Conservation (phyloP, 2,888 invertebrate genomes). For the Pedicia rivosa region DNA sequence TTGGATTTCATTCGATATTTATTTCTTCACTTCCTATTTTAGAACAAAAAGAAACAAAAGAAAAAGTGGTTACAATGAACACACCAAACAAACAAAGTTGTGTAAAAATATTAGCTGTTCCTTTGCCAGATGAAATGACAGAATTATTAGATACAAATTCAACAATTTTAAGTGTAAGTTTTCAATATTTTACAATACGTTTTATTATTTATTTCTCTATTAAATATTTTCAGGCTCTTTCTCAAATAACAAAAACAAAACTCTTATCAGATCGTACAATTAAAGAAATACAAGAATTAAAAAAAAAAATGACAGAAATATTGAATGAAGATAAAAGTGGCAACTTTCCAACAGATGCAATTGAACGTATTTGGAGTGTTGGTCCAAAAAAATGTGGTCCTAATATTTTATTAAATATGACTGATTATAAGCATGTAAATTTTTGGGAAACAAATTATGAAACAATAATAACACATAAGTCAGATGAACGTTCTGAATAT, state of each 20-base stretch:
- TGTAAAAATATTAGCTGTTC: conserved; percentile 58
- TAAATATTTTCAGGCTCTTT: conserved; percentile 16
- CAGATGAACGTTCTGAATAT: conserved; percentile 41
- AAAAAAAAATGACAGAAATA: conserved; percentile 13
- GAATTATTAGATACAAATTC: conserved; percentile 52
- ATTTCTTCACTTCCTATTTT: neutral
- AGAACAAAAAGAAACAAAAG: conserved; percentile 31
- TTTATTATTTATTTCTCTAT: neutral
- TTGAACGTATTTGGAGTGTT: conserved; percentile 74
- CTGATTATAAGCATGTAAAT: conserved; percentile 43
- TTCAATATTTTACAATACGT: too few species aligned
- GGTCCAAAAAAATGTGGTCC: conserved; percentile 81
- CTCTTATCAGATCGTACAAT: conserved; percentile 17
- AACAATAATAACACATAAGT: conserved; percentile 20
- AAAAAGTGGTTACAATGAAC: conserved; percentile 39
- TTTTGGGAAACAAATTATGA: conserved; percentile 34
- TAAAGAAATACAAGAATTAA: conserved; percentile 4
- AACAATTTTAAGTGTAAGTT: conserved; percentile 46
- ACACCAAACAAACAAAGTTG: conserved; percentile 57
- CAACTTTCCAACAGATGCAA: conserved; percentile 11
- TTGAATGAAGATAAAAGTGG: conserved; percentile 22
- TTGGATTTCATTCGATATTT: conserved; percentile 11
- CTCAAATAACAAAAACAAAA: conserved; percentile 16
- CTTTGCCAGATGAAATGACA: conserved; percentile 57
- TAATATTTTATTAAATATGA: conserved; percentile 76